Percentiles rank a stretch among this genome's conserved stretches.
phyloP scores from a whole-genome alignment of 2,797 vertebrate species.

The Micrastur ruficollis region DNA sequence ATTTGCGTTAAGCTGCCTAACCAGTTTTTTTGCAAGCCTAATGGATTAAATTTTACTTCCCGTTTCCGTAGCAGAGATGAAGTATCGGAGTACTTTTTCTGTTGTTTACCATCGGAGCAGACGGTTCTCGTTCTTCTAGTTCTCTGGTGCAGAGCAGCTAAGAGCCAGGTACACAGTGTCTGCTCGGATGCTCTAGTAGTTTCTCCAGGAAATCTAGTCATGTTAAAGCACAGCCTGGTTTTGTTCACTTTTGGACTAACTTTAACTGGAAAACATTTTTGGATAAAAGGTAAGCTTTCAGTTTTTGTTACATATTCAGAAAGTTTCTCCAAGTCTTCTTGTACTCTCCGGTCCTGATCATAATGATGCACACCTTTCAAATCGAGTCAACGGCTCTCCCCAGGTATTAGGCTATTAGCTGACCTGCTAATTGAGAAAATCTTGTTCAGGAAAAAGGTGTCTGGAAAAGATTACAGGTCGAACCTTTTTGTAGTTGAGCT shows the following conservation, averaged over 20 bases:
- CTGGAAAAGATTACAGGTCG: neutral
- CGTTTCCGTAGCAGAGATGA: constrained; percentile 5
- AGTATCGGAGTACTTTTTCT: neutral
- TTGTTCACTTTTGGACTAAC: constrained; percentile 26
- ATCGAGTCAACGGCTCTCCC: accelerated
- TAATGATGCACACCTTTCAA: neutral
- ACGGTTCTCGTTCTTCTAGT: neutral
- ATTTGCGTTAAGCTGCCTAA: constrained; percentile 33
- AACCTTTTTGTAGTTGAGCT: neutral
- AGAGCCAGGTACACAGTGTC: neutral
- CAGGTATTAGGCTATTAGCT: neutral
- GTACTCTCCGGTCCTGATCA: accelerated
- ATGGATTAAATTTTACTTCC: constrained; percentile 47
- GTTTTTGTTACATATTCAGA: neutral
- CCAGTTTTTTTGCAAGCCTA: constrained; percentile 38
- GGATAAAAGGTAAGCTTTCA: constrained; percentile 46
- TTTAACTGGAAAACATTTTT: neutral
- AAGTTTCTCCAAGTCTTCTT: neutral
- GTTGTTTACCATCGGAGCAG: neutral
- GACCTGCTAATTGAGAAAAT: neutral
- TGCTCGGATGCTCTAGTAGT: neutral
- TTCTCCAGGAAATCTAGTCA: neutral
- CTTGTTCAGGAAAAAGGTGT: neutral
- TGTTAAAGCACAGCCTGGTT: constrained; percentile 39
- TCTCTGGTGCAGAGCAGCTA: neutral